A percentile compares a stretch with the other conserved stretches of the same genome.
Conservation (phyloP, 2,888 invertebrate genomes). For the Julus scanicus region DNA sequence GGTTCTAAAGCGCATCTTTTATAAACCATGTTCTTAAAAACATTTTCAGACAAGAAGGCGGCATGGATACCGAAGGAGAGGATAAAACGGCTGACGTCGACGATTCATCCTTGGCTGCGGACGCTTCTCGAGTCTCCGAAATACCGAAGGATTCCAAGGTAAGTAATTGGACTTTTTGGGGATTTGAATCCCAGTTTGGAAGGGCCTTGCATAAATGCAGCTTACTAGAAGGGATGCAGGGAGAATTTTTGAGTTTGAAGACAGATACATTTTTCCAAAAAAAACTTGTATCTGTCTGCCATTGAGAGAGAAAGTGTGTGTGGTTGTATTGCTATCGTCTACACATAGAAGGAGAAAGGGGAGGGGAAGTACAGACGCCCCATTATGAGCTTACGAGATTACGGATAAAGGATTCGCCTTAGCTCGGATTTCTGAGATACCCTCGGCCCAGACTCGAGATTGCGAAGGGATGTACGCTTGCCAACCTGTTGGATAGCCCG, state of each 20-base stretch:
- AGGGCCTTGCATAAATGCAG: conserved; percentile 9
- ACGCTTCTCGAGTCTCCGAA: not conserved
- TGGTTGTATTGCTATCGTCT: conserved; percentile 52
- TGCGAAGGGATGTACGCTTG: not conserved
- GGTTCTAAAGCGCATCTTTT: not conserved
- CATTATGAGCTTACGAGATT: conserved; percentile 37
- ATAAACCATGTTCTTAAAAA: not conserved
- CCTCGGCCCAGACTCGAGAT: conserved; percentile 28
- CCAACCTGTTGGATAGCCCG: not conserved
- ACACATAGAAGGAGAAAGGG: conserved; percentile 54
- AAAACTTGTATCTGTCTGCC: conserved; percentile 4
- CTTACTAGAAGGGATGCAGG: not conserved
- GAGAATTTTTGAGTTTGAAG: not conserved
- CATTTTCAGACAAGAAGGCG: not conserved
- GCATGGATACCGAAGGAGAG: conserved; percentile 8
- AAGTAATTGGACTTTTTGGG: conserved; percentile 12
- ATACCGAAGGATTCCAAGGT: conserved; percentile 2
- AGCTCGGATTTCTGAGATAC: conserved; percentile 16
- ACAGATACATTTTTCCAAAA: conserved; percentile 14
- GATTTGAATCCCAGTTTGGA: not conserved
- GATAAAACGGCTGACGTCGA: conserved; percentile 46
- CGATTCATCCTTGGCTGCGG: conserved; percentile 18
- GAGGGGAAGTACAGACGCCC: conserved; percentile 50
- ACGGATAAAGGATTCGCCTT: conserved; percentile 33
- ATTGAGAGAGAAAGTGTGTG: not conserved